phyloP scores from a whole-genome alignment of 2,113 vertebrate species.

The Pseudolaguvia tuberculata region DNA sequence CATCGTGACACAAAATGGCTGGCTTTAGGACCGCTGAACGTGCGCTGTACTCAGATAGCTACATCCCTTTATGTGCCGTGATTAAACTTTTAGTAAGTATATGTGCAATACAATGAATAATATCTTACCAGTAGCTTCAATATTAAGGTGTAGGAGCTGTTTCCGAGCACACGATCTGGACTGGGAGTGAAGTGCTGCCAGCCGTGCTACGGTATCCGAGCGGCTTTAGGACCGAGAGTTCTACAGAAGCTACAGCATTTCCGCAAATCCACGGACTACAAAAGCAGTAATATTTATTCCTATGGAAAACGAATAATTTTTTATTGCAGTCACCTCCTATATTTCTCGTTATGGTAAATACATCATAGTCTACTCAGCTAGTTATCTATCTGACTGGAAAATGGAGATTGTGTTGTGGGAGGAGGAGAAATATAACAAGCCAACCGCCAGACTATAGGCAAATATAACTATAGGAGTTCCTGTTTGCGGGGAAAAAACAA shows the following conservation, averaged over 20 bases:
- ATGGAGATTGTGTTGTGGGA: slow-evolving; percentile 24
- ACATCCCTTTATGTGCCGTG: slow-evolving; percentile 33
- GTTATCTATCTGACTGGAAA: not conserved
- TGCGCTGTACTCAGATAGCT: slow-evolving; percentile 27
- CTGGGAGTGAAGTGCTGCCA: not conserved
- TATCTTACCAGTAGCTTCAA: slow-evolving; percentile 56
- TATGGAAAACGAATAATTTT: not conserved
- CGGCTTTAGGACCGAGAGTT: slow-evolving; percentile 71
- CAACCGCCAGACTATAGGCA: not conserved
- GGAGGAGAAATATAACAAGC: slow-evolving; percentile 12
- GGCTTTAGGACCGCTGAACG: slow-evolving; percentile 74
- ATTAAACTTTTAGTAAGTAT: not conserved
- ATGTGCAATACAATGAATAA: not conserved
- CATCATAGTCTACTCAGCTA: not conserved
- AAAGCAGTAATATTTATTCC: not conserved
- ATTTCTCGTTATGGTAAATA: not conserved
- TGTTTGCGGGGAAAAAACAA: not conserved
- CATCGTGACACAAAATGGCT: slow-evolving; percentile 71
- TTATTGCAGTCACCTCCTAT: not conserved
- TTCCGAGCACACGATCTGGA: slow-evolving; percentile 16
- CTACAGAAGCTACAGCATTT: slow-evolving; percentile 1
- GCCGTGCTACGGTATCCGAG: not conserved
- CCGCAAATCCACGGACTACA: not conserved
- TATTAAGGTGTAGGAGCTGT: not conserved
- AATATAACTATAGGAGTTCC: not conserved